A percentile compares a stretch with the other conserved stretches of the same genome.
Conservation (phyloP, 2,113 vertebrate species). For the Melanerpes aurifrons region DNA sequence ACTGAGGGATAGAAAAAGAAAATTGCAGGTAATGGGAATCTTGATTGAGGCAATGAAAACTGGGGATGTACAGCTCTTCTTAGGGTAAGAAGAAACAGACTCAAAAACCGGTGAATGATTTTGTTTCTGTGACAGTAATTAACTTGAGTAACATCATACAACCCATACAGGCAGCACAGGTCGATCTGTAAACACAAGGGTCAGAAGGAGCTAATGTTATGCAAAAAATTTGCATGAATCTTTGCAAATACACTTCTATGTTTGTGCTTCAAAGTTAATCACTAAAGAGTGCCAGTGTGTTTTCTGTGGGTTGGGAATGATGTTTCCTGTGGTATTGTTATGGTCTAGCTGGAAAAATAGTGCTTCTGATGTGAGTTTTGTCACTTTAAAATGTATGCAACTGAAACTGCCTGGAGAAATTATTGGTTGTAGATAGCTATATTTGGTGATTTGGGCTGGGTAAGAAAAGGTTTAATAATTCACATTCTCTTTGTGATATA, state of each 20-base stretch:
- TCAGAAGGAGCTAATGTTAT: neutral
- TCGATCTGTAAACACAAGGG: neutral
- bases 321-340: neutral
- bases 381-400: neutral
- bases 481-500: neutral
- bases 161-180: neutral
- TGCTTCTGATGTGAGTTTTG: neutral
- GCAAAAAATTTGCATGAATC: neutral
- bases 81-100: neutral
- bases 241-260: neutral
- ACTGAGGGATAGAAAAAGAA: neutral
- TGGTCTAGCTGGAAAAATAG: neutral
- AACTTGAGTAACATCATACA: neutral
- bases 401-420: neutral
- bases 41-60: neutral
- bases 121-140: neutral
- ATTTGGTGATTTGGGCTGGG: neutral
- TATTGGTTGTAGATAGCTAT: neutral
- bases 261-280: neutral
- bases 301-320: neutral
- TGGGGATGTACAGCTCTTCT: neutral
- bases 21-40: neutral
- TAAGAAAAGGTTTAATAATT: neutral
- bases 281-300: neutral
- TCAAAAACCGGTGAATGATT: neutral